phyloP scores from a whole-genome alignment of 2,888 invertebrate species.

The Eupelmus urozonus region DNA sequence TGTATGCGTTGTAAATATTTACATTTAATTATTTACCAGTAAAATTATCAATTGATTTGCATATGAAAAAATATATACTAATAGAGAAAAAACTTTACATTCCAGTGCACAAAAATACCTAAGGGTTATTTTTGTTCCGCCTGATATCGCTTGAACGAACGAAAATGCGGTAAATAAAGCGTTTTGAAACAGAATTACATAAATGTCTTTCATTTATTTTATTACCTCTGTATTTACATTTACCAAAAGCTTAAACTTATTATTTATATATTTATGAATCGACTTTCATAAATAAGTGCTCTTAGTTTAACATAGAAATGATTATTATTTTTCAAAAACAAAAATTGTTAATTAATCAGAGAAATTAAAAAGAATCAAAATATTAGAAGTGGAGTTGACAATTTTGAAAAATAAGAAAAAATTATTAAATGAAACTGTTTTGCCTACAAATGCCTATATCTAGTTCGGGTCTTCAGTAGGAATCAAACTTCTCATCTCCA shows the following conservation, averaged over 20 bases:
- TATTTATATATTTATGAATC: background rate
- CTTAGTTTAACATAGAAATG: too few relatives aligned
- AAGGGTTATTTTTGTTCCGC: conserved; percentile 54
- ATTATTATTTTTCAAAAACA: too few relatives aligned
- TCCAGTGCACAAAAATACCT: conserved; percentile 52
- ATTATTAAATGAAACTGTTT: too few relatives aligned
- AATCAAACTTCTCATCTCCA: too few relatives aligned
- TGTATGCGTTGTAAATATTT: conserved; percentile 47
- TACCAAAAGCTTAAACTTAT: too few relatives aligned
- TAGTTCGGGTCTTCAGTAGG: too few relatives aligned
- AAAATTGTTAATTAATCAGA: too few relatives aligned
- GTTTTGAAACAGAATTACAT: conserved; percentile 45
- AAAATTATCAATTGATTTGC: conserved; percentile 38
- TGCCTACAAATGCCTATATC: too few relatives aligned
- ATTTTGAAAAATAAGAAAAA: too few relatives aligned
- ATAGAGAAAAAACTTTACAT: conserved; percentile 42
- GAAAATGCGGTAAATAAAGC: conserved; percentile 56
- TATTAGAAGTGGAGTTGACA: too few relatives aligned
- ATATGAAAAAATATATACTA: conserved; percentile 15
- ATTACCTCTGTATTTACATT: background rate
- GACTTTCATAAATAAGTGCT: too few relatives aligned
- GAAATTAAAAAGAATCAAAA: too few relatives aligned
- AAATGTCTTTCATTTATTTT: conserved; percentile 21
- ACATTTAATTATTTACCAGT: conserved; percentile 34
- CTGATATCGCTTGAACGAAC: conserved; percentile 54